Base-by-base conservation (phyloP, 1,140 invertebrate genomes). In the Drosophila mojavensis region DNA sequence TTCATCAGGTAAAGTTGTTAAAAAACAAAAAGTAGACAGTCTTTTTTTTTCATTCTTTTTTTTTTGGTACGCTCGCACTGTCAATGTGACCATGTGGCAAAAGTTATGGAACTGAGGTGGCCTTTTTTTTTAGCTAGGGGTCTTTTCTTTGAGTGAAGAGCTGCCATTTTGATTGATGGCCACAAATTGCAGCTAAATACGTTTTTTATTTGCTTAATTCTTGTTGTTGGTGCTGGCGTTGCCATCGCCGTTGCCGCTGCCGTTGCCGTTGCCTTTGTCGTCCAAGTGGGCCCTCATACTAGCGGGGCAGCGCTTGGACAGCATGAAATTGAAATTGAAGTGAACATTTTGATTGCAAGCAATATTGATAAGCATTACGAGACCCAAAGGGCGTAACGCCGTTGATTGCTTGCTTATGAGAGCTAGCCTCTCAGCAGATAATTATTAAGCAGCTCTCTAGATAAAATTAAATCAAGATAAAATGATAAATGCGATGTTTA, bases 171-270 rank as follows among this genome's bases (percentile, higher is more conserved):
- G 78, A 89, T 89, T 89, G 84, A 89, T 89, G 85, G 75, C 78
- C 75, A 67, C 84, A 89, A 89, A 89, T 89, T 89, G 84, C 80
- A 84, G 84, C 68, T 89, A 89, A 89, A 89, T 89, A 89, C 77
- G 80, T 84, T 89, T 89, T 88, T 89, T 88, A 89, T 89, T 81
- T 89, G 83, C 80, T 81, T 68, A 82, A 79, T 67, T 76, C 55
- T 51, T 61, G 45, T 50, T 36, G 63, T 48, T 41, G 26, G 9
- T 60, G 66, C 6, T 56, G 15, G 43, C 48, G 11, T 39, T 51
- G 36, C 28, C 56, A 15, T 45, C 67, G 13, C 47, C 47, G 2
- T 11, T 50, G 48, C 17, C 48, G 7, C 30, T 43, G 36, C 28
- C 58, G 13, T 45, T 67, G 13, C 47, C 47, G 2, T 11, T 50